Evolutionary conservation across 2,113 vertebrate species (phyloP), one percentile per base, ranked within the genome.

Genomic region (Helogale parvula): DNA sequence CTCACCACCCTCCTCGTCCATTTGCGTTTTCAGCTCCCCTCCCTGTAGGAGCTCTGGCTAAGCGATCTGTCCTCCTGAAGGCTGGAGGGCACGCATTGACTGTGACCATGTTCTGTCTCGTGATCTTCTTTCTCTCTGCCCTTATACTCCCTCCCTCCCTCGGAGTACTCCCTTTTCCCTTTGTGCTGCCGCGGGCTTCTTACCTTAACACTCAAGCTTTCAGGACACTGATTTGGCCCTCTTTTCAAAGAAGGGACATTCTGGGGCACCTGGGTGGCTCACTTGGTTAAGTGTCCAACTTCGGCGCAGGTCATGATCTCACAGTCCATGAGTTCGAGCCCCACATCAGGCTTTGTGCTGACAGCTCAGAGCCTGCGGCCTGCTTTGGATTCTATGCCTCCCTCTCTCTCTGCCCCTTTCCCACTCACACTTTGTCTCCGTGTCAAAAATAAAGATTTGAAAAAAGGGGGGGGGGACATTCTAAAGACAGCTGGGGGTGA

Each of bases 41-140:
- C 9, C 50, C 15, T 2, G 7, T 35, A 16, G 81, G 29, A 23
- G 16, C 41, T 38, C 19, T 6, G 27, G 11, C 52, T 7, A 3
- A 31, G 6, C 0, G 10, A 9, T 27, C n/a, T 10, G 2, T 50
- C 14, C 3, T 2, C 2, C 65, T 17, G 17, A 71, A 3, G 15
- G 4, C 47, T 7, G 29, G 50, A 3, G 38, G 10, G 8, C 13
- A 0, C 4, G 8, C 0, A 0, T 25, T 23, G n/a, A 23, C 66
- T 14, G 50, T 10, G 31, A 27, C 12, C 15, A 33, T 33, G 35
- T 60, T 13, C 27, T 29, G 77, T 41, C 69, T 69, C 9, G 0
- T 31, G 27, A 31, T 25, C 45, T 16, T 35, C 45, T 16, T 35
- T 60, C 60, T 29, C 15, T n/a, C 52, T 29, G 3, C 29, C 81